Conservation (phyloP, 2,888 invertebrate species). For the Heteromurus nitidus region DNA sequence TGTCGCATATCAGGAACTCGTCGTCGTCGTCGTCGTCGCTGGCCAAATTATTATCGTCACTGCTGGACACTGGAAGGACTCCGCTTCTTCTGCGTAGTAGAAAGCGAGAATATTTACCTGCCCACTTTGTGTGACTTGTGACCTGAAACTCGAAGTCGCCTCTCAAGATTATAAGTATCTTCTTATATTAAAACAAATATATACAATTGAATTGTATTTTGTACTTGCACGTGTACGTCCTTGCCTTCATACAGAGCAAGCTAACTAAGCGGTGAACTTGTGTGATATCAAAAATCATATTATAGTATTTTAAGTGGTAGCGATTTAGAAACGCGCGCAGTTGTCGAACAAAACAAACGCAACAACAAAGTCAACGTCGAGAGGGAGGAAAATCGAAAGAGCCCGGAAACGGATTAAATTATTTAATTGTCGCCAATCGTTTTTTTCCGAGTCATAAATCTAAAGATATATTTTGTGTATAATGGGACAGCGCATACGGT, state of each 20-base stretch:
- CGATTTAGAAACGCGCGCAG: not conserved
- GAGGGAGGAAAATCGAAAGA: not conserved
- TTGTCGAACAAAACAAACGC: not conserved
- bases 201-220: no score
- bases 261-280: constrained; percentile 15
- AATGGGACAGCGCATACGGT: constrained; percentile 49
- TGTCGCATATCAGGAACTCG: not conserved
- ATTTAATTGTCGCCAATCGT: not conserved
- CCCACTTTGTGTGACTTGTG: constrained; percentile 44
- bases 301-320: not conserved
- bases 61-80: not conserved
- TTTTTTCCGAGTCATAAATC: not conserved
- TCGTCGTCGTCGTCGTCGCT: not conserved
- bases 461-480: constrained; percentile 28
- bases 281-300: constrained; percentile 30
- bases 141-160: constrained; percentile 59
- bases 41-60: not conserved
- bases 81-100: not conserved
- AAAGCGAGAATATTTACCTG: constrained; percentile 13
- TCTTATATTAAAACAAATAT: not conserved
- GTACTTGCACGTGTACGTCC: not conserved
- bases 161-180: constrained; percentile 8
- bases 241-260: no score
- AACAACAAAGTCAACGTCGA: not conserved
- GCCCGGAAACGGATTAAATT: not conserved